A percentile compares a stretch with the other conserved stretches of the same genome.
Conservation (phyloP, 2,113 vertebrate species). For the Garra rufa region DNA sequence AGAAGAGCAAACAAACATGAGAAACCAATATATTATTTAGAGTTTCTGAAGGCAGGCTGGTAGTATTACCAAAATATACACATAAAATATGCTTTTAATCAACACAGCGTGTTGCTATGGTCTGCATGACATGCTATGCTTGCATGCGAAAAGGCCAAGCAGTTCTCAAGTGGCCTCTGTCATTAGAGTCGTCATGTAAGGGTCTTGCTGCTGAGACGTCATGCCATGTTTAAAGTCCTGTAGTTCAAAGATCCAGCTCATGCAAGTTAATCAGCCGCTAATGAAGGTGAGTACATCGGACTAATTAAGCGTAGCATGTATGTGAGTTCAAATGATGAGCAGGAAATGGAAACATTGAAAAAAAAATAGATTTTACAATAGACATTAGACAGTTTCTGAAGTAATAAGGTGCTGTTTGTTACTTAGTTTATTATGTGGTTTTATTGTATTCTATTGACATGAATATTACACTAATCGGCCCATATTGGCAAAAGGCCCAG, state of each 20-base stretch:
- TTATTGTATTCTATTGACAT: neutral
- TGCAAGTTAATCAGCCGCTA: constrained; percentile 49
- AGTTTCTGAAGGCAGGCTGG: neutral
- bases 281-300: constrained; percentile 48
- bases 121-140: neutral
- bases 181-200: constrained; percentile 30
- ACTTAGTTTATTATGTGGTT: neutral
- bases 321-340: constrained; percentile 17
- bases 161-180: constrained; percentile 21
- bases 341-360: neutral
- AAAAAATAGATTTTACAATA: constrained; percentile 18
- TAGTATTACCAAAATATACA: neutral
- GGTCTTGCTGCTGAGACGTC: constrained; percentile 31
- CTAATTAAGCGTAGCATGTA: constrained; percentile 54
- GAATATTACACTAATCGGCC: neutral
- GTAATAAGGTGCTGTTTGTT: neutral
- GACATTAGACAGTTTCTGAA: neutral
- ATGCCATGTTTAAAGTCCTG: constrained; percentile 49
- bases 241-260: constrained; percentile 35
- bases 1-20: constrained; percentile 40
- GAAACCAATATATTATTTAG: constrained; percentile 12
- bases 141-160: constrained; percentile 4
- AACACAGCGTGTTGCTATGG: neutral
- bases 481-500: neutral
- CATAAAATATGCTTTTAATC: neutral